phyloP scores from a whole-genome alignment of 2,113 vertebrate genomes.

The Nettapus auritus region DNA sequence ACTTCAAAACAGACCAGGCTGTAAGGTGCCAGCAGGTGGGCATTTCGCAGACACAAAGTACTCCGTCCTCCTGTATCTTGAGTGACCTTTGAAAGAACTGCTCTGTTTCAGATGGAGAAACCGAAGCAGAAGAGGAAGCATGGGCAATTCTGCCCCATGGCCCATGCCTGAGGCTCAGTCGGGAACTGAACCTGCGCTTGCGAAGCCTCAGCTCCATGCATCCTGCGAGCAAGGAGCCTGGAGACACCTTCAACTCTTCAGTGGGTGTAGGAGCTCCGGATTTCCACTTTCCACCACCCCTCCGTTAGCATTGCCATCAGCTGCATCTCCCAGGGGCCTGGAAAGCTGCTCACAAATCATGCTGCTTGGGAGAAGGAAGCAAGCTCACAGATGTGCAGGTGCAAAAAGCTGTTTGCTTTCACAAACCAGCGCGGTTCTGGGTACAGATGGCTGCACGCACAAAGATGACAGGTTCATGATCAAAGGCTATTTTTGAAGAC shows the following conservation, averaged over 20 bases:
- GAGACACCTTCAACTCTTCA: neutral
- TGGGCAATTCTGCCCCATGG: neutral
- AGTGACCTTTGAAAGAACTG: neutral
- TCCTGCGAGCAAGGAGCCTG: neutral
- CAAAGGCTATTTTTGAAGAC: constrained; percentile 48
- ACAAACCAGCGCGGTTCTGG: neutral
- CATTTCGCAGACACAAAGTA: neutral
- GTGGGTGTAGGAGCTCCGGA: neutral
- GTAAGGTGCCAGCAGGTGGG: neutral
- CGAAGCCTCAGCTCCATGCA: neutral
- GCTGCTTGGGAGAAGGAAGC: constrained; percentile 9
- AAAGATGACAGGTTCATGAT: constrained; percentile 10
- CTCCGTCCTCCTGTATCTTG: neutral
- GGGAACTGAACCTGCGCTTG: neutral
- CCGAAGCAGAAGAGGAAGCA: neutral
- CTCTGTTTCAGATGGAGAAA: neutral
- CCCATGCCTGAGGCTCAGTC: rapidly evolving
- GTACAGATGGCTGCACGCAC: constrained; percentile 12
- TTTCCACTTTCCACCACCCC: neutral
- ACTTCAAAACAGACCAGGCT: neutral
- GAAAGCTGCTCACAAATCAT: neutral
- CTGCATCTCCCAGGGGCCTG: neutral
- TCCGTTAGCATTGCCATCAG: neutral
- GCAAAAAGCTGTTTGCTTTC: constrained; percentile 28
- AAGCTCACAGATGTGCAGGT: neutral